phyloP scores from a whole-genome alignment of 2,888 invertebrate genomes.

The Trachelus tabidus region DNA sequence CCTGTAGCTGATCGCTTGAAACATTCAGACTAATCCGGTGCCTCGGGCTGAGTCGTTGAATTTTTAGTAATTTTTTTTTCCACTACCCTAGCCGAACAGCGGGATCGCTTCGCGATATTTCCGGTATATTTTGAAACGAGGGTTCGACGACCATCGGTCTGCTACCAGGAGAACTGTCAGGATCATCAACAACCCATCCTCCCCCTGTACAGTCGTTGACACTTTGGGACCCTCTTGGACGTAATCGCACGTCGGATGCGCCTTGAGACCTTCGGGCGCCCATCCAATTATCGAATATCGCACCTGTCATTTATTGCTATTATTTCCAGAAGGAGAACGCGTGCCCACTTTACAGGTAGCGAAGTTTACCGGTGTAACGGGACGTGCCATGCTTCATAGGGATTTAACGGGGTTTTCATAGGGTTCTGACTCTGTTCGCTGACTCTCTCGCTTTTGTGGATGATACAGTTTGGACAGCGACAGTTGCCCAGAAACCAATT shows the following conservation, averaged over 20 bases:
- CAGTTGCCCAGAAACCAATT: constrained; percentile 48
- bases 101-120: neutral
- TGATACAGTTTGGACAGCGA: constrained; percentile 44
- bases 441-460: constrained; percentile 16
- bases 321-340: constrained; percentile 30
- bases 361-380: constrained; percentile 28
- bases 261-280: neutral
- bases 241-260: neutral
- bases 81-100: neutral
- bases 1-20: constrained; percentile 30
- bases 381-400: constrained; percentile 15
- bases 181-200: neutral
- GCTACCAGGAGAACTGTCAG: neutral
- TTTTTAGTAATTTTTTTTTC: neutral
- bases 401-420: constrained; percentile 36
- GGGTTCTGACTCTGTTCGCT: neutral
- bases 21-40: constrained; percentile 29
- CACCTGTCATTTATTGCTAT: constrained; percentile 40
- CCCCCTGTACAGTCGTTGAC: neutral
- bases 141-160: neutral
- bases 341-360: neutral
- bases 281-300: constrained; percentile 32
- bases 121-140: neutral
- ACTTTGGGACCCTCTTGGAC: neutral
- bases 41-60: neutral